Base-by-base conservation (phyloP, 1,140 invertebrate genomes). In the Magallana angulata region DNA sequence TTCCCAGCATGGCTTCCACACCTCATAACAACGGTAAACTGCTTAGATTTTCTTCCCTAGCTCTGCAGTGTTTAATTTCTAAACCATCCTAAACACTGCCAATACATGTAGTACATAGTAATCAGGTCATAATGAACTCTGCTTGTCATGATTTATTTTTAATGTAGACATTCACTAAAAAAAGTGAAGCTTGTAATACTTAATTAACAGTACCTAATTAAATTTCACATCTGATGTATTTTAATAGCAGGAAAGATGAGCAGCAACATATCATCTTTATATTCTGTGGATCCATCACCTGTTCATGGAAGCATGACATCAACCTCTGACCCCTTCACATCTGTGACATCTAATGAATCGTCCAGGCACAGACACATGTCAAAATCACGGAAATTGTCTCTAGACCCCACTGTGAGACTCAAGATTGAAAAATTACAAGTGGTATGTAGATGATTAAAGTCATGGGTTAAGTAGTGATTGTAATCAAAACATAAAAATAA, bases 351-450 rank as follows among this genome's bases (percentile, higher is more conserved):
- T 30, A 76, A 36, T 36, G 68, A 36, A 36, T 76, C 85, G 18
- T 82, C 81, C 1, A 83, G 84, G 16, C 85, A 85, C 2, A 71
- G 60, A 9, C 87, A 87, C 58, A 89, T 86, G 85, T 88, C 88
- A 16, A 83, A 90, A 36, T 87, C 91, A 30, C 82, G 91, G 60
- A 92, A 93, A 85, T 85, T 90, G 9, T 91, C 92, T 5, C 81
- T 93, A 18, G 92, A 92, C 90, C 92, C 92, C 16, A 84, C 91
- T 76, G 91, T 89, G 30, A 90, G 90, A 83, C 85, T 93, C 58
- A 92, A 92, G 87, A 90, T 93, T 30, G 92, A 92, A 60, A 93
- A 92, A 85, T 64, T 92, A 59, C 89, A 92, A 89, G 89, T 90
- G 76, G 92, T 92, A 89, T 87, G 92, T 87, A 48, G 57, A 64